phyloP scores from a whole-genome alignment of 1,140 invertebrate species.

The Pachypsylla venusta region DNA sequence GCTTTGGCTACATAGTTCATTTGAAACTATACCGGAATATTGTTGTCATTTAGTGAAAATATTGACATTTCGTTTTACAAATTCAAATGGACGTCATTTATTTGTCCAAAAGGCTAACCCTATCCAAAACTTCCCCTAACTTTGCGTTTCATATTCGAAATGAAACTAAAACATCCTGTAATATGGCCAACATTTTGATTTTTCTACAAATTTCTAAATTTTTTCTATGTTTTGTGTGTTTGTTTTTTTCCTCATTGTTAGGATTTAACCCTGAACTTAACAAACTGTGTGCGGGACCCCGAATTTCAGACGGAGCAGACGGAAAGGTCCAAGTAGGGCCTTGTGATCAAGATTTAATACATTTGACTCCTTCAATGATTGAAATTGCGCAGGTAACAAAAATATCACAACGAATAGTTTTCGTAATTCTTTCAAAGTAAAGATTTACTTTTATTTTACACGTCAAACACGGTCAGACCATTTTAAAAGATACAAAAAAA shows the following conservation, averaged over 20 bases:
- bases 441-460: too few species aligned
- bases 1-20: too few species aligned
- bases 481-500: too few species aligned
- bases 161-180: neutral
- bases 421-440: too few species aligned
- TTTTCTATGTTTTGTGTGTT: neutral
- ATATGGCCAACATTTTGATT: too few species aligned
- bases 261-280: neutral
- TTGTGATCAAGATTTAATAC: neutral
- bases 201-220: neutral
- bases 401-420: too few species aligned
- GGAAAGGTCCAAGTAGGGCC: slow-evolving; percentile 4
- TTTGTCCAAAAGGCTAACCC: neutral
- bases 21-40: too few species aligned
- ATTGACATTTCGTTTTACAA: too few species aligned
- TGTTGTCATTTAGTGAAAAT: too few species aligned
- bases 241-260: neutral
- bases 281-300: neutral
- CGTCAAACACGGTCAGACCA: too few species aligned
- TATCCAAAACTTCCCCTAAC: neutral
- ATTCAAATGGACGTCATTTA: too few species aligned
- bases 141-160: neutral
- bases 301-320: neutral
- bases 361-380: slow-evolving; percentile 9
- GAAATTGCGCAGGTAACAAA: slow-evolving; percentile 7